Evolutionary conservation across 2,797 vertebrate species (phyloP).

Genomic region (Cynodonichthys magdalenae): DNA sequence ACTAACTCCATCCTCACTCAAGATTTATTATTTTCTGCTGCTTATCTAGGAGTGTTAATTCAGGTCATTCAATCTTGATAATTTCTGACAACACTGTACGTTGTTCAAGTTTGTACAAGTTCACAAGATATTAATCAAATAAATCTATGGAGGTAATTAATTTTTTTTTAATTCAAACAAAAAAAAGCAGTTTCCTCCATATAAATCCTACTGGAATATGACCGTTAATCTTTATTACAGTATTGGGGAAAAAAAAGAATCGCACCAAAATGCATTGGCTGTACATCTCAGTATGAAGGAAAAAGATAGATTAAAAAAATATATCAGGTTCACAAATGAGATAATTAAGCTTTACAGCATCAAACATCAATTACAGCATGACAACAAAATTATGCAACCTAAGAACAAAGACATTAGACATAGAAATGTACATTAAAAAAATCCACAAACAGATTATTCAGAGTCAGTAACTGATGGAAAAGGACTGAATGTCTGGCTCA

Average conservation of each 20-base stretch:
- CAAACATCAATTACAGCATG: background rate
- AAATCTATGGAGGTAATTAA: background rate
- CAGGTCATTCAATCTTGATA: too few species aligned
- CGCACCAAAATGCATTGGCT: background rate
- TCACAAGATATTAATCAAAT: background rate
- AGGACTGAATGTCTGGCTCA: conserved; percentile 1
- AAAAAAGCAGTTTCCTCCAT: too few species aligned
- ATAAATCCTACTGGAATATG: too few species aligned
- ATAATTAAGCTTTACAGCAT: conserved; percentile 21
- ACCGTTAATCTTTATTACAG: too few species aligned
- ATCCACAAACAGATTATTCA: background rate
- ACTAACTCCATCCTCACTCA: too few species aligned
- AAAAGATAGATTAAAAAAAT: background rate
- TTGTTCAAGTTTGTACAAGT: background rate
- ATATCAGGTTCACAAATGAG: background rate
- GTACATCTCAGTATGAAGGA: background rate
- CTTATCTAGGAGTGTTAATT: too few species aligned
- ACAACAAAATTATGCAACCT: conserved; percentile 6
- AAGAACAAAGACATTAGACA: background rate
- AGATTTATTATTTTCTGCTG: too few species aligned
- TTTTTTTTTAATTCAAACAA: too few species aligned
- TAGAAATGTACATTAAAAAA: background rate
- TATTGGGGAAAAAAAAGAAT: too few species aligned
- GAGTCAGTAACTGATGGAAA: background rate
- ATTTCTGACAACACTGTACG: background rate